phyloP scores from a whole-genome alignment of 2,888 invertebrate genomes.

The Baronia brevicornis region DNA sequence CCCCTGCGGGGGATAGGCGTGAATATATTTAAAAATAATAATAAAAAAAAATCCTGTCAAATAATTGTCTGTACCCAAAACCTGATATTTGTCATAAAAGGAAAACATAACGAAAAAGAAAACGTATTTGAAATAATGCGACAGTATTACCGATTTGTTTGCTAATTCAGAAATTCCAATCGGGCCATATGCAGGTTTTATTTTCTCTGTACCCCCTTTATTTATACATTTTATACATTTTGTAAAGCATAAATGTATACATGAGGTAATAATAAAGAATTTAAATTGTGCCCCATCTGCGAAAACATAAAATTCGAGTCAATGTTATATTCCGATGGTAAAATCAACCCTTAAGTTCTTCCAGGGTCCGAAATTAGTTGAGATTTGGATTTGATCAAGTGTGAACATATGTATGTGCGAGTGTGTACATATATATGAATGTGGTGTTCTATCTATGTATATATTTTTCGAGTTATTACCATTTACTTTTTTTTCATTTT shows the following conservation, averaged over 20 bases:
- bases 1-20: too few species aligned
- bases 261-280: conserved; percentile 56
- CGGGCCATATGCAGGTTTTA: conserved; percentile 46
- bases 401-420: too few species aligned
- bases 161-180: conserved; percentile 42
- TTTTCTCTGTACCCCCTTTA: conserved; percentile 35
- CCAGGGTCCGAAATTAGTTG: conserved; percentile 29
- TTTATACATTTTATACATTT: too few species aligned
- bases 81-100: conserved; percentile 11
- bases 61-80: too few species aligned
- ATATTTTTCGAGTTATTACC: too few species aligned
- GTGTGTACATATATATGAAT: too few species aligned
- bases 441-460: too few species aligned
- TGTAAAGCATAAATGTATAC: conserved; percentile 28
- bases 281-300: conserved; percentile 54
- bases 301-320: conserved; percentile 35
- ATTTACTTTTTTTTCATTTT: too few species aligned
- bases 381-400: conserved; percentile 7
- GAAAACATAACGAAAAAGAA: conserved; percentile 9
- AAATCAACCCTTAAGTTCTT: conserved; percentile 44
- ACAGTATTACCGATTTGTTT: conserved; percentile 30
- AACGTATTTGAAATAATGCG: conserved; percentile 31
- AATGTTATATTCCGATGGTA: conserved; percentile 32
- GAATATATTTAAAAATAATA: too few species aligned
- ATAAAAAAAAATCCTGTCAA: too few species aligned